phyloP scores from a whole-genome alignment of 1,140 invertebrate genomes.

The Drosophila mojavensis region DNA sequence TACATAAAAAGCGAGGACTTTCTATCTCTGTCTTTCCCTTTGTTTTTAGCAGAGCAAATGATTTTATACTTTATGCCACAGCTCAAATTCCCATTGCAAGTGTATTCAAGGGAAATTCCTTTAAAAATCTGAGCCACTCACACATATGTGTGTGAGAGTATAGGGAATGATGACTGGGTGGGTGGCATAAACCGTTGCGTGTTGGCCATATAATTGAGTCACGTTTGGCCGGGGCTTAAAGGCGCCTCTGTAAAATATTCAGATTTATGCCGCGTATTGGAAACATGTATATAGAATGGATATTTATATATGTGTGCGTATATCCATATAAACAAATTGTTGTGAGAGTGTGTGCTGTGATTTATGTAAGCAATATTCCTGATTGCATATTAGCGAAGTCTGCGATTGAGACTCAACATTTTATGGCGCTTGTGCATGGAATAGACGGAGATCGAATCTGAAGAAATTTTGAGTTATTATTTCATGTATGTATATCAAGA shows the following conservation, averaged over 20 bases:
- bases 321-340: slow-evolving; percentile 44
- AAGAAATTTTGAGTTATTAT: slow-evolving; percentile 3
- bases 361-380: slow-evolving; percentile 58
- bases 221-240: slow-evolving; percentile 75
- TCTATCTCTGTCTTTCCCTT: too few relatives aligned
- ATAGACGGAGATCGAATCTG: background rate
- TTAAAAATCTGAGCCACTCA: slow-evolving; percentile 65
- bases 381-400: slow-evolving; percentile 38
- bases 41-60: too few relatives aligned
- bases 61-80: background rate
- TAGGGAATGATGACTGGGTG: background rate
- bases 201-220: slow-evolving; percentile 80
- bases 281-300: slow-evolving; percentile 9
- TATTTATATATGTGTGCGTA: slow-evolving; percentile 5
- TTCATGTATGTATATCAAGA: too few relatives aligned
- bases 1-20: too few relatives aligned
- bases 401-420: background rate
- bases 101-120: slow-evolving; percentile 19
- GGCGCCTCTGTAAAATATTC: slow-evolving; percentile 60
- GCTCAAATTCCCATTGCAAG: background rate
- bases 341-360: slow-evolving; percentile 43
- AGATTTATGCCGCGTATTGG: slow-evolving; percentile 73
- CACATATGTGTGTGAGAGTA: slow-evolving; percentile 1
- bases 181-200: slow-evolving; percentile 13
- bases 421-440: too few relatives aligned